phyloP scores from a whole-genome alignment of 2,888 invertebrate genomes.

The Acanthosepion lycidas region DNA sequence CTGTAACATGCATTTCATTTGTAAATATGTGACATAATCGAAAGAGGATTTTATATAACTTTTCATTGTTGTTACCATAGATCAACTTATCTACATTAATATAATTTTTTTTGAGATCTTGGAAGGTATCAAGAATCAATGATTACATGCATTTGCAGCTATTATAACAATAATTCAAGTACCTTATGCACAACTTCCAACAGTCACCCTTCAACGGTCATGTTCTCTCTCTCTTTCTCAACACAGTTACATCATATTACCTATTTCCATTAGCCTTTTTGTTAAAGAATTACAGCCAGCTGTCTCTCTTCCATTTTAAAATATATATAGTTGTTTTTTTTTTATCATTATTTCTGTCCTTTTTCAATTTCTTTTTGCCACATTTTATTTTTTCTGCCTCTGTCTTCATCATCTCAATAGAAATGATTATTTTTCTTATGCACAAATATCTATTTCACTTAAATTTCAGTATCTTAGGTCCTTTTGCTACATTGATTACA shows the following conservation, averaged over 20 bases:
- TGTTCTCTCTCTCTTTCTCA: neutral
- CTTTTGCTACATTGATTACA: neutral
- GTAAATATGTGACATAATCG: conserved; percentile 45
- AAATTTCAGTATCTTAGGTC: neutral
- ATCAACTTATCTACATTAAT: conserved; percentile 22
- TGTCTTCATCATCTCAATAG: neutral
- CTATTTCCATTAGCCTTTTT: neutral
- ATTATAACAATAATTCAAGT: conserved; percentile 8
- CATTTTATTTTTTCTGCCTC: neutral
- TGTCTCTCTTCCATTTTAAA: no score
- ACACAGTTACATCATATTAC: neutral
- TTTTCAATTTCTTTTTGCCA: neutral
- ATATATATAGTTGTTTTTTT: no score
- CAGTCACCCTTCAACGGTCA: neutral
- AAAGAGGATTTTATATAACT: neutral
- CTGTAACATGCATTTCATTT: conserved; percentile 43
- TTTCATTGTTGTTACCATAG: conserved; percentile 45
- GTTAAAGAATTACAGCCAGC: neutral
- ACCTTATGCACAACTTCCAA: conserved; percentile 20
- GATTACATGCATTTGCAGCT: conserved; percentile 12
- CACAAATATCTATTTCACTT: neutral
- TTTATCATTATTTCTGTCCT: no score
- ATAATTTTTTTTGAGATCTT: neutral
- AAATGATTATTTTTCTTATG: no score
- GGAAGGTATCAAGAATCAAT: conserved; percentile 33